Evolutionary conservation across 2,113 vertebrate genomes (phyloP).

Genomic region (Dendrocopos noguchii): DNA sequence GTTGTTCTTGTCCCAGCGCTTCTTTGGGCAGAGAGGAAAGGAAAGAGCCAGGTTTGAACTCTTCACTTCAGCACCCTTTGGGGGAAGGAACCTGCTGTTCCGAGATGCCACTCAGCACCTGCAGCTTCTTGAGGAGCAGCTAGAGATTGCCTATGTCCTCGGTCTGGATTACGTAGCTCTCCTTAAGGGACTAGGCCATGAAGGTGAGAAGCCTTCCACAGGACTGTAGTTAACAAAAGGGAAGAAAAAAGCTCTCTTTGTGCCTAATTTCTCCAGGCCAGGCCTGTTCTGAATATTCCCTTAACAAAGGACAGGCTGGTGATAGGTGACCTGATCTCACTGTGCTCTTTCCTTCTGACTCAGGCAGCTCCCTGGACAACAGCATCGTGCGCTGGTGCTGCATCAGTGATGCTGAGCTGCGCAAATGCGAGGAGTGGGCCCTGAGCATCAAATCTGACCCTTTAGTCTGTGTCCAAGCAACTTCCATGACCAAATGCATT

Average conservation of each 20-base stretch:
- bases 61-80: constrained; percentile 81
- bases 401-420: constrained; percentile 86
- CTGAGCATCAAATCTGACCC: constrained; percentile 86
- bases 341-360: not conserved
- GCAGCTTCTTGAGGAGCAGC: constrained; percentile 75
- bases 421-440: constrained; percentile 90
- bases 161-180: constrained; percentile 89
- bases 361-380: constrained; percentile 90
- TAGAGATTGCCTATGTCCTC: constrained; percentile 84
- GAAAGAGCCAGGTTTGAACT: constrained; percentile 82
- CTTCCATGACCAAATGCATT: constrained; percentile 85
- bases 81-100: constrained; percentile 85
- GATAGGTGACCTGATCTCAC: not conserved
- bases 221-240: not conserved
- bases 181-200: constrained; percentile 88
- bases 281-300: not conserved
- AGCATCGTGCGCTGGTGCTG: constrained; percentile 92
- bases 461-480: constrained; percentile 83
- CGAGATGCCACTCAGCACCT: constrained; percentile 82
- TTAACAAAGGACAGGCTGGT: not conserved
- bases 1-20: constrained; percentile 67
- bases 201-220: constrained; percentile 78
- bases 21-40: constrained; percentile 83
- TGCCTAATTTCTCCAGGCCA: not conserved
- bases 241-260: not conserved